Evolutionary conservation across 2,113 vertebrate genomes (phyloP), one percentile per base, ranked within the genome.

Genomic region (Pseudorhombus dupliciocellatus): DNA sequence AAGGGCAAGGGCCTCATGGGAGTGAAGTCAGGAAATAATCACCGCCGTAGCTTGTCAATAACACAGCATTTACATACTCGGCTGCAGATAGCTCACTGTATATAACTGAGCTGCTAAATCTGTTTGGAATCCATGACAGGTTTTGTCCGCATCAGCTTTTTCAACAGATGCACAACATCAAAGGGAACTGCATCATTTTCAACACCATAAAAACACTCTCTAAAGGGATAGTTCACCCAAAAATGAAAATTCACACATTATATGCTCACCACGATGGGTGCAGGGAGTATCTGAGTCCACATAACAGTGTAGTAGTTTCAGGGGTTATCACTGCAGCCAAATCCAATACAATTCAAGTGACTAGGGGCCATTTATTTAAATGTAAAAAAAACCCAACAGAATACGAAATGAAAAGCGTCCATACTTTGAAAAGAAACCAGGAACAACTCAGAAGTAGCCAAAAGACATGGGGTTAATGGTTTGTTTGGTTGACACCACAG

Each of bases 21-120:
- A 87, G 55, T 67, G 59, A 78, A 71, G 79, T 84, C 80, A 70
- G 82, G 69, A 80, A 81, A 85, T 79, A 84, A 85, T 64, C 75
- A 57, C 57, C 51, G 22, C 37, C 16, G 9, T 42, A 53, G 66
- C 56, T 58, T 80, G 78, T 87, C 85, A 88, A 73, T 84, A 89
- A 75, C 34, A 75, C 34, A 64, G 42, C 75, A 79, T 89, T 87
- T 81, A 78, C 83, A 81, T 86, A 70, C 30, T 28, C 52, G 51
- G 50, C 70, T 76, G 80, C 78, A 74, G 79, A 81, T 83, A 70
- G 66, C 74, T 44, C 15, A 16, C 31, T 1, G 5, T 50, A 56
- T 71, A 48, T 81, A 59, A 71, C 73, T 7, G 16, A 80, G 61
- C 58, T n/a, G 20, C 5, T n/a, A 50, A 50, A 50, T 50, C 46